These are phyloP conservation scores for Nanorana parkeri DNA, from an alignment of 2,113 vertebrate genomes.

Conservation along the genomic window DNA sequence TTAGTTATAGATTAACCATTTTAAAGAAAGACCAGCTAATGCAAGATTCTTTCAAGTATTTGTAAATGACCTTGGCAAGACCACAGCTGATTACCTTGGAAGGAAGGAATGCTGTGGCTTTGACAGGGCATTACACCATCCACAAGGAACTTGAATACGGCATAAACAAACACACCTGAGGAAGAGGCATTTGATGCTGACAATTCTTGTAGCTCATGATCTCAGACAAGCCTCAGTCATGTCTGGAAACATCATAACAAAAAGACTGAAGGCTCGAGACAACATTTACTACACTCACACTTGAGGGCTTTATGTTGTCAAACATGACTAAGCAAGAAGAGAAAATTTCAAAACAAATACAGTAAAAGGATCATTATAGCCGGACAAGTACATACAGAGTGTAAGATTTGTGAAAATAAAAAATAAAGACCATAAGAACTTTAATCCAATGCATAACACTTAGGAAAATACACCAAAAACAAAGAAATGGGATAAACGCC, in stretches of 20 bases:
- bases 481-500: no score
- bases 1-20: no score
- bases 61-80: not conserved
- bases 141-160: not conserved
- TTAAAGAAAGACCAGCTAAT: not conserved
- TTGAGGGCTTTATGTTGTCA: not conserved
- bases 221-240: not conserved
- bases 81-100: slow-evolving; percentile 9
- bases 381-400: no score
- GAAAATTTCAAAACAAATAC: no score
- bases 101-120: slow-evolving; percentile 43
- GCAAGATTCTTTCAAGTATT: not conserved
- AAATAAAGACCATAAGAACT: no score
- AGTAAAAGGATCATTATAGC: no score
- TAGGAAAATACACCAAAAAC: no score
- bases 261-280: not conserved
- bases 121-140: not conserved
- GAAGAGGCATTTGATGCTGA: not conserved
- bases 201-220: not conserved
- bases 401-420: no score
- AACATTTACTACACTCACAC: not conserved
- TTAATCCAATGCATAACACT: no score
- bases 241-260: not conserved
- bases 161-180: slow-evolving; percentile 24
- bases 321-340: no score